These are phyloP conservation scores for Papilio polytes DNA, from an alignment of 1,140 invertebrate genomes.

Conservation along the genomic window DNA sequence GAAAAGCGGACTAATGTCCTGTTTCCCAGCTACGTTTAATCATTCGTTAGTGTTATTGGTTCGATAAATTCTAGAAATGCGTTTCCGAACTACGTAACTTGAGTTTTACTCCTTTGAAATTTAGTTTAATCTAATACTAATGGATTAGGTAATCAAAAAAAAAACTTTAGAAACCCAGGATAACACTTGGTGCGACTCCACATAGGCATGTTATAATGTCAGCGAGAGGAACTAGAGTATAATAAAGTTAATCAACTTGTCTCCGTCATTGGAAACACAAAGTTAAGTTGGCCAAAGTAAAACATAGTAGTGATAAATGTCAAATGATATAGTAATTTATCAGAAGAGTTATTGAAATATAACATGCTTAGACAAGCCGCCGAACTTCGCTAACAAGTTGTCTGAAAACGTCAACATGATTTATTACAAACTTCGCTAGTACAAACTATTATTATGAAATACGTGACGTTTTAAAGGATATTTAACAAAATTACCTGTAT, in stretches of 20 bases:
- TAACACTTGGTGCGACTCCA: too few species aligned
- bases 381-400: constrained; percentile 15
- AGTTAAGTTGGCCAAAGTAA: background rate
- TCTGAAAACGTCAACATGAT: constrained; percentile 14
- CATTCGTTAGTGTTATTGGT: too few species aligned
- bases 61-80: too few species aligned
- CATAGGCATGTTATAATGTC: too few species aligned
- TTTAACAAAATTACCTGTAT: background rate
- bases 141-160: too few species aligned
- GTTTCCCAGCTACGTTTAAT: too few species aligned
- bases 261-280: background rate
- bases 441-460: constrained; percentile 18
- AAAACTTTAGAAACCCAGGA: too few species aligned
- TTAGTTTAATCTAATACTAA: too few species aligned
- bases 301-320: constrained; percentile 19
- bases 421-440: background rate
- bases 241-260: background rate
- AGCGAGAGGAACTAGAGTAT: too few species aligned
- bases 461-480: background rate
- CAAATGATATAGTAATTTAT: constrained; percentile 26
- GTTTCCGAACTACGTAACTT: too few species aligned
- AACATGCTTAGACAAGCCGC: constrained; percentile 20
- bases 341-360: constrained; percentile 21
- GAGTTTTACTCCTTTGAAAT: too few species aligned
- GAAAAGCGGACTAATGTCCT: too few species aligned